A percentile compares a stretch with the other conserved stretches of the same genome.
These are phyloP conservation scores for Coturnix japonica DNA, from an alignment of 2,113 vertebrate species.

Conservation along the genomic window DNA sequence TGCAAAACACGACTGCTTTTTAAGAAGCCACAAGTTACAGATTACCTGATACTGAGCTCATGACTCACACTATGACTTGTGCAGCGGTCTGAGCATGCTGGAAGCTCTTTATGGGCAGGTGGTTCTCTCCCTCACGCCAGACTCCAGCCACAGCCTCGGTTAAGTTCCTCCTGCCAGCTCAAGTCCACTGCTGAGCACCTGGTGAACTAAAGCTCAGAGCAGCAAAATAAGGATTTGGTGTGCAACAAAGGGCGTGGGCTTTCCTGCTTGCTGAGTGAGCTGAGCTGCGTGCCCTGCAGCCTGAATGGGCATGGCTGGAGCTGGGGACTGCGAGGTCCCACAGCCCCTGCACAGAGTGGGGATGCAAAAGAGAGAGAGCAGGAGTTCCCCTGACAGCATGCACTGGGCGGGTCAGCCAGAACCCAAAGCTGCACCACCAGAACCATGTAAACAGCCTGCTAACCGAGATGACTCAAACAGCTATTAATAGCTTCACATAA, in stretches of 20 bases:
- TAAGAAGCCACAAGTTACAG: background rate
- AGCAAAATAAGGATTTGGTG: constrained; percentile 3
- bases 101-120: background rate
- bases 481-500: background rate
- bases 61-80: constrained; percentile 6
- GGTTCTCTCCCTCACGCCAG: background rate
- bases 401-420: background rate
- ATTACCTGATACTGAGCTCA: background rate
- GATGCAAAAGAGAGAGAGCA: background rate
- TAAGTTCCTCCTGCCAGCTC: background rate
- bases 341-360: background rate
- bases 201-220: background rate
- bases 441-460: constrained; percentile 4
- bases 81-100: background rate
- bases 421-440: background rate
- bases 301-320: background rate
- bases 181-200: background rate
- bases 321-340: background rate
- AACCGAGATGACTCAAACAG: background rate
- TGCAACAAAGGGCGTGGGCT: rapidly evolving
- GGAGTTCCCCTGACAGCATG: background rate
- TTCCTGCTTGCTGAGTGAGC: background rate
- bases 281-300: background rate
- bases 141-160: background rate
- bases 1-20: background rate